Base-by-base conservation (phyloP, 2,113 vertebrate genomes). In the Procavia capensis region DNA sequence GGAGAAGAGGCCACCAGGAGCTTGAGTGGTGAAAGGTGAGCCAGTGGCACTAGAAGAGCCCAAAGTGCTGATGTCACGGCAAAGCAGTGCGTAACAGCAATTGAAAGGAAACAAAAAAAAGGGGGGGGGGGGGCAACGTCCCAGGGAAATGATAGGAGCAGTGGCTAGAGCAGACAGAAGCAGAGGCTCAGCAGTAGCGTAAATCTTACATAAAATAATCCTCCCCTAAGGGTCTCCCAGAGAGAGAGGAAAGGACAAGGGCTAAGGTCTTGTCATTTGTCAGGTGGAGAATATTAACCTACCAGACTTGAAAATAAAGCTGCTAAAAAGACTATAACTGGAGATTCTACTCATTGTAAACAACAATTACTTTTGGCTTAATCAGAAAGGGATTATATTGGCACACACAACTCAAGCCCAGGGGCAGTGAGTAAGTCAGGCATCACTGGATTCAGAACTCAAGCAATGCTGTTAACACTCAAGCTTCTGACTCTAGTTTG, bases 21-120 rank as follows among this genome's bases (percentile, higher is more conserved):
- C 10, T 39, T 63, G 14, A 57, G 47, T 70, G 41, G 63, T 68
- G 72, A 93, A 80, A 25, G 39, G 50, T 59, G 19, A 74, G 34
- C 76, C 36, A 59, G 4, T 50, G 16, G 13, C 57, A 61, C 34
- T 45, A 31, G 17, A 6, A 57, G 3, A 36, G 7, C 47, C 17
- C 2, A 50, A 25, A 8, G 2, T 24, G 39, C 24, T 70, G 8
- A 25, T 74, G 54, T 36, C 75, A 39, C 63, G 17, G 10, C 39
- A 66, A 39, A 47, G 25, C n/a, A 22, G 5, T 59, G 50, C 13
- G 14, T 81, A 57, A 3, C n/a, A 25, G 22, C 16, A 83, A 19
- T 27, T 2, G 9, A 3, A 41, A 20, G 14, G 72, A 4, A 0
- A 3, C 0, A 43, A 1, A 14, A 54, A 54, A 54, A 8, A 9